phyloP scores from a whole-genome alignment of 2,797 vertebrate species.

The Pipistrellus pipistrellus region DNA sequence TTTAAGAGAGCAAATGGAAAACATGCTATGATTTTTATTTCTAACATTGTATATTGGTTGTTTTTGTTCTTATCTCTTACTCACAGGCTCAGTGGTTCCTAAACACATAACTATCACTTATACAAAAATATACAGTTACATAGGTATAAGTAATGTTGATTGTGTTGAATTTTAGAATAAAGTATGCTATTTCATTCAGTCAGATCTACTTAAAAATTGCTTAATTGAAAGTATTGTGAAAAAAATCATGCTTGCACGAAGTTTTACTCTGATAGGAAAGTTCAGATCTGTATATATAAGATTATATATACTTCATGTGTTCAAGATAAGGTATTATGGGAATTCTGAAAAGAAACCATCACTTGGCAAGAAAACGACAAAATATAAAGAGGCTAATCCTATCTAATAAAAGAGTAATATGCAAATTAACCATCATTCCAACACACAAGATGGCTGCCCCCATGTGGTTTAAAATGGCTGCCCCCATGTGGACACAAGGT shows the following conservation, averaged over 20 bases:
- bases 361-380: not conserved
- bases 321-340: not conserved
- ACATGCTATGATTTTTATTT: not conserved
- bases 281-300: not conserved
- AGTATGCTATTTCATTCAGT: not conserved
- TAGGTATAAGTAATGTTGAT: not conserved
- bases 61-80: slow-evolving; percentile 10
- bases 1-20: not conserved
- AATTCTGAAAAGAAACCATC: not conserved
- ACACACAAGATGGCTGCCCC: too few relatives aligned
- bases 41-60: not conserved
- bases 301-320: not conserved
- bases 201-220: not conserved
- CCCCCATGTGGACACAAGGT: too few relatives aligned
- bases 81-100: not conserved
- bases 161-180: not conserved
- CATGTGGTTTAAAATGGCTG: too few relatives aligned
- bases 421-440: too few relatives aligned
- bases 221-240: not conserved
- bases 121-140: not conserved
- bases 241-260: not conserved
- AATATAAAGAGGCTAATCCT: not conserved
- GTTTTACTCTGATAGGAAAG: not conserved
- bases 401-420: too few relatives aligned
- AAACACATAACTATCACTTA: not conserved